A percentile compares a stretch with the other conserved stretches of the same genome.
Conservation (phyloP, 30 jellyfish, hydroid and myxozoan genomes). For the Rhopilema esculentum region DNA sequence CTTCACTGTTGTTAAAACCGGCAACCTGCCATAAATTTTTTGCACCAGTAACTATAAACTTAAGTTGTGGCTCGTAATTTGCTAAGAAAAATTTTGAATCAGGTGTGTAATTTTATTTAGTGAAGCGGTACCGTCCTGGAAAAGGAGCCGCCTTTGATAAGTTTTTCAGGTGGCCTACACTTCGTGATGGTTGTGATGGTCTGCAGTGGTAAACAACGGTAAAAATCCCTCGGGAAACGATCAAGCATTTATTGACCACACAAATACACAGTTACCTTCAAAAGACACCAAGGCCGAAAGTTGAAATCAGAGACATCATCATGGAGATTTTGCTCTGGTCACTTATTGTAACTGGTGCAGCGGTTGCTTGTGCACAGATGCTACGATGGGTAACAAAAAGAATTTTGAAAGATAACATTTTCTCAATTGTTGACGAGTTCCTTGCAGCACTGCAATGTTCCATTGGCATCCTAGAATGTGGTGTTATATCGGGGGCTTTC, state of each 20-base stretch:
- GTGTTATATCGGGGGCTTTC: conserved; percentile 49
- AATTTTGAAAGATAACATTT: conserved; percentile 6
- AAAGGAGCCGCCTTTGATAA: no score
- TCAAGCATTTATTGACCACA: no score
- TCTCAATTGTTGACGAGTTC: conserved; percentile 61
- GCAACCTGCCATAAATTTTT: background rate
- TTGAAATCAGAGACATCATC: background rate
- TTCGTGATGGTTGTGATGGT: no score
- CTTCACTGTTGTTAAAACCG: background rate
- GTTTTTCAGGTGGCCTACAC: no score
- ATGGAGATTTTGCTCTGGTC: conserved; percentile 65
- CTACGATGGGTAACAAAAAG: conserved; percentile 30
- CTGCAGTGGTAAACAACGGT: no score
- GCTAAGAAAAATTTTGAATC: no score
- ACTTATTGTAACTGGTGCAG: conserved; percentile 32
- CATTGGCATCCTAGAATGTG: conserved; percentile 55
- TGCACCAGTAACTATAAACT: background rate
- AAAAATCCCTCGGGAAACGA: no score
- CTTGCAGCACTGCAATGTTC: conserved; percentile 68
- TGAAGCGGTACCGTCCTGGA: no score
- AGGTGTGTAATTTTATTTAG: no score
- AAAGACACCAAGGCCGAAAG: background rate
- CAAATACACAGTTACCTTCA: no score
- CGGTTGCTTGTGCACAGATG: conserved; percentile 33
- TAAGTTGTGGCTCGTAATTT: no score